Percentiles rank a stretch among this genome's conserved stretches.
Conservation (phyloP, 1,140 invertebrate species). For the Zaprionus kolodkinae region DNA sequence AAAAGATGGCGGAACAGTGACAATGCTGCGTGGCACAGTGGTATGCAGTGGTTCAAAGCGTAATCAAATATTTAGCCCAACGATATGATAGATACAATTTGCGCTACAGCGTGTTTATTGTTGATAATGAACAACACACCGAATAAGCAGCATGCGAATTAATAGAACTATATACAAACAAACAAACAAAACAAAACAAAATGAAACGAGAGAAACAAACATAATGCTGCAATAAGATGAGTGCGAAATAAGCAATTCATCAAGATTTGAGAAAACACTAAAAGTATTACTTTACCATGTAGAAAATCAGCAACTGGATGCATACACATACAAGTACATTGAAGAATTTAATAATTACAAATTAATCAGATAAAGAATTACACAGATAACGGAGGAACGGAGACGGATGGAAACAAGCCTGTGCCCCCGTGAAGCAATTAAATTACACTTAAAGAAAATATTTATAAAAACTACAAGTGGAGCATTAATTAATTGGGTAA, state of each 20-base stretch:
- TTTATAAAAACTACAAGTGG: conserved; percentile 28
- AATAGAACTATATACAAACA: conserved; percentile 71
- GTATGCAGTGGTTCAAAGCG: conserved; percentile 51
- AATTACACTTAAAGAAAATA: conserved; percentile 30
- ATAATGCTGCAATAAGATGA: conserved; percentile 31
- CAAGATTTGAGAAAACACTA: conserved; percentile 54
- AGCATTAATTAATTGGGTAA: conserved; percentile 19
- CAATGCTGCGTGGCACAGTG: conserved; percentile 22
- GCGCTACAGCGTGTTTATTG: conserved; percentile 71
- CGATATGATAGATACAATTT: conserved; percentile 76
- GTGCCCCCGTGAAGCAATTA: conserved; percentile 30
- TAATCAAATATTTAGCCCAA: conserved; percentile 83
- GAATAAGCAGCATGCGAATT: conserved; percentile 72
- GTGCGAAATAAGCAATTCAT: conserved; percentile 49
- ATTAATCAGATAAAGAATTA: conserved; percentile 42
- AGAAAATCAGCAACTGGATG: conserved; percentile 52
- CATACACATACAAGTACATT: conserved; percentile 48
- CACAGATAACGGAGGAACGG: neutral
- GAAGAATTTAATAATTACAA: conserved; percentile 59
- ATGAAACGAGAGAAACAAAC: neutral
- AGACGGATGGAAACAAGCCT: conserved; percentile 12
- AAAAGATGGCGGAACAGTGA: conserved; percentile 24
- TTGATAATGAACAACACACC: conserved; percentile 73
- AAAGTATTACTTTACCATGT: conserved; percentile 80
- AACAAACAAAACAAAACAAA: conserved; percentile 21